These are phyloP conservation scores for Ridgeia piscesae DNA, from an alignment of 1,140 invertebrate genomes.

Conservation along the genomic window DNA sequence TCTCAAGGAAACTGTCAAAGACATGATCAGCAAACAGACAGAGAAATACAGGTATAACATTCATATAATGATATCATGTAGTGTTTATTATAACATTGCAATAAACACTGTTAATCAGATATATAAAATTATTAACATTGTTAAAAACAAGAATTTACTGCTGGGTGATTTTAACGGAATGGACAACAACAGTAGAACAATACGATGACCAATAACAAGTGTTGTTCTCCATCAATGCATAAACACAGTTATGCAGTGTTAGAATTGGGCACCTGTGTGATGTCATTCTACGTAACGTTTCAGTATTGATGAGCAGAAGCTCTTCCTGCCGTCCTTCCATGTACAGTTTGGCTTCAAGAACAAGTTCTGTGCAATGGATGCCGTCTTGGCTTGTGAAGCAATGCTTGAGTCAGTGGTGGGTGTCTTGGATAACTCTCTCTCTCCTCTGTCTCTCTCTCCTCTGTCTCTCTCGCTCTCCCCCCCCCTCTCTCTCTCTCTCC, in stretches of 20 bases:
- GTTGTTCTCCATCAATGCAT: no score
- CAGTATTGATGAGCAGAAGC: slow-evolving; percentile 64
- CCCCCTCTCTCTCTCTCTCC: no score
- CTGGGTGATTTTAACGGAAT: no score
- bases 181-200: no score
- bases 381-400: slow-evolving; percentile 78
- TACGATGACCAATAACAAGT: no score
- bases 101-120: neutral
- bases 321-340: slow-evolving; percentile 69
- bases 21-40: slow-evolving; percentile 73
- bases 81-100: neutral
- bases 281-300: neutral
- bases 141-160: no score
- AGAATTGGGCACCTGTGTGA: no score
- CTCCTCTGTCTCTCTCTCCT: no score
- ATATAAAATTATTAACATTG: no score
- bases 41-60: slow-evolving; percentile 70
- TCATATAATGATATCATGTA: neutral
- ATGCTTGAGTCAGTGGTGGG: slow-evolving; percentile 75
- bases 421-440: neutral
- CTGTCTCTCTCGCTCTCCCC: no score
- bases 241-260: no score
- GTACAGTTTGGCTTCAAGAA: slow-evolving; percentile 80
- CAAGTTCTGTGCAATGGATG: slow-evolving; percentile 79
- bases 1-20: slow-evolving; percentile 74